A percentile compares a stretch with the other conserved stretches of the same genome.
Conservation (phyloP, 2,113 vertebrate species). For the Calcarius ornatus region DNA sequence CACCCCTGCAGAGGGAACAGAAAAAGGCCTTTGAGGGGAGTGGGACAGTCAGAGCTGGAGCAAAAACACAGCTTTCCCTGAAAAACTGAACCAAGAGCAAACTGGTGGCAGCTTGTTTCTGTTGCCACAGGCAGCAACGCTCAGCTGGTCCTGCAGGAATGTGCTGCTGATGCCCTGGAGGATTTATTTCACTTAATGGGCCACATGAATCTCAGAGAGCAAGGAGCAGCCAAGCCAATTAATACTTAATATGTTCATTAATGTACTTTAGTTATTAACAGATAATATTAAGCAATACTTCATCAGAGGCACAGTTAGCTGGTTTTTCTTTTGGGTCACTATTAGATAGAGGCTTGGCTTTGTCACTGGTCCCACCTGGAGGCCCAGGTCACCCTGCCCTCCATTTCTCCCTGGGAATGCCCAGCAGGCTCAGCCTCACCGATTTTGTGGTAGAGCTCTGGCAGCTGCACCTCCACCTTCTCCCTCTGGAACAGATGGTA, state of each 20-base stretch:
- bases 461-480: slow-evolving; percentile 97
- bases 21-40: neutral
- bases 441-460: slow-evolving; percentile 97
- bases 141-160: neutral
- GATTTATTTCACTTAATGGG: neutral
- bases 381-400: neutral
- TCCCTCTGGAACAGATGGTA: slow-evolving; percentile 98
- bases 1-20: slow-evolving; percentile 76
- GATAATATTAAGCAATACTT: too few relatives aligned
- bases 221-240: neutral
- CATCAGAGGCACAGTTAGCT: neutral
- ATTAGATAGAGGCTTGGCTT: fast-evolving
- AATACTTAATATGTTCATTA: neutral
- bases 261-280: neutral
- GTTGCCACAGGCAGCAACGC: fast-evolving
- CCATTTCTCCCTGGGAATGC: neutral
- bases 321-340: neutral
- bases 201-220: neutral
- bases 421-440: slow-evolving; percentile 66
- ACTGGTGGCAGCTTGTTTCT: neutral
- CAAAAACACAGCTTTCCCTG: fast-evolving
- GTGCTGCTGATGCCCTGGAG: neutral
- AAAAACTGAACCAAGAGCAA: neutral
- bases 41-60: neutral
- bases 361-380: neutral